Conservation (phyloP, 2,113 vertebrate genomes). For the Bettongia penicillata region DNA sequence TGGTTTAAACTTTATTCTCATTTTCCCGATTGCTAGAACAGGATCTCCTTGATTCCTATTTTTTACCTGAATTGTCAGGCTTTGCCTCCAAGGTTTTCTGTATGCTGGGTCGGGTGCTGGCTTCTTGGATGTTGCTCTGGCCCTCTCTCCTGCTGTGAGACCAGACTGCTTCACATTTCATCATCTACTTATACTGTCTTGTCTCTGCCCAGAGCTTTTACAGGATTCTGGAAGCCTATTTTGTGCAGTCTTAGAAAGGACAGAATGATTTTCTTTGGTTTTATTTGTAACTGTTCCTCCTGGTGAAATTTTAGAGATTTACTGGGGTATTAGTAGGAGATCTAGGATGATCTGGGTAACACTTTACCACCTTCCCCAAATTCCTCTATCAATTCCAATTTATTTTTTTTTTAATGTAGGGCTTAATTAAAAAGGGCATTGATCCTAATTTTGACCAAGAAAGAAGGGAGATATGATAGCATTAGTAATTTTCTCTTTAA, state of each 20-base stretch:
- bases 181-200: background rate
- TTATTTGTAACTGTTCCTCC: background rate
- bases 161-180: background rate
- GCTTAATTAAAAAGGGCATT: conserved; percentile 33
- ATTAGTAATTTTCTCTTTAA: conserved; percentile 57
- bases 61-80: background rate
- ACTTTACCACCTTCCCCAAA: background rate
- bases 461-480: conserved; percentile 48
- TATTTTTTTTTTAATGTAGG: background rate
- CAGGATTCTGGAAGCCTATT: background rate
- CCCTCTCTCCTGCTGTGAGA: background rate
- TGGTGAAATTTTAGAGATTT: background rate
- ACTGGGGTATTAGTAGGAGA: background rate
- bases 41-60: background rate
- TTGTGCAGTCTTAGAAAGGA: background rate
- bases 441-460: conserved; percentile 37
- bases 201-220: background rate
- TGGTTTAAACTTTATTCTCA: background rate
- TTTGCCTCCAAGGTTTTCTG: background rate
- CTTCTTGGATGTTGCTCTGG: background rate
- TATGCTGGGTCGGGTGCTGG: background rate
- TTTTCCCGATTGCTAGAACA: background rate
- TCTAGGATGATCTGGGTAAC: background rate
- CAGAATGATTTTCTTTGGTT: background rate
- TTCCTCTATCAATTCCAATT: background rate